Evolutionary conservation across 2,113 vertebrate species (phyloP).

Genomic region (Physeter macrocephalus): DNA sequence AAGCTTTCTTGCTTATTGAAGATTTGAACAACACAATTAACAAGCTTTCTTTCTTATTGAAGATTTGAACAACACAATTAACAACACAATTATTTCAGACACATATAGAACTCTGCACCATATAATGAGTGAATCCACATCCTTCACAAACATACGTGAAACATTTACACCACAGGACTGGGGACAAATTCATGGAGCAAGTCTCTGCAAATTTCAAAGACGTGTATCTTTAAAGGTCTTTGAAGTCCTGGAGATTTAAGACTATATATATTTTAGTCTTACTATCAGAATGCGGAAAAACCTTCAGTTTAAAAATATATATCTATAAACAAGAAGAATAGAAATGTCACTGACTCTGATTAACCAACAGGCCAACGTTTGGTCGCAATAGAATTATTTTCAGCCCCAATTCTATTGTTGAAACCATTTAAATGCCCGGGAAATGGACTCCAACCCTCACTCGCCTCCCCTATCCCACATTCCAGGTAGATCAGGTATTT

Average conservation of each 20-base stretch:
- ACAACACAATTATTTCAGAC: not conserved
- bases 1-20: too few species aligned
- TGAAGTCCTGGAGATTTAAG: not conserved
- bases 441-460: too few species aligned
- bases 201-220: not conserved
- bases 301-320: not conserved
- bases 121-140: not conserved
- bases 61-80: not conserved
- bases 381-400: not conserved
- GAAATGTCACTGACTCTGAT: not conserved
- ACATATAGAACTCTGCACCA: not conserved
- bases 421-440: not conserved
- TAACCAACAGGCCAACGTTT: not conserved
- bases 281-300: not conserved
- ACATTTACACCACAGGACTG: not conserved
- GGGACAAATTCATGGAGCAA: not conserved
- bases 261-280: not conserved
- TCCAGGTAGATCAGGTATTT: not conserved
- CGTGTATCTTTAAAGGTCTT: not conserved
- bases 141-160: not conserved
- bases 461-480: not conserved
- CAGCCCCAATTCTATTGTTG: not conserved
- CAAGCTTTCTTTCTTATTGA: not conserved
- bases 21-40: too few species aligned
- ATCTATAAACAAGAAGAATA: not conserved